Evolutionary conservation across 2,888 invertebrate genomes (phyloP).

Genomic region (Conomelus anceps): DNA sequence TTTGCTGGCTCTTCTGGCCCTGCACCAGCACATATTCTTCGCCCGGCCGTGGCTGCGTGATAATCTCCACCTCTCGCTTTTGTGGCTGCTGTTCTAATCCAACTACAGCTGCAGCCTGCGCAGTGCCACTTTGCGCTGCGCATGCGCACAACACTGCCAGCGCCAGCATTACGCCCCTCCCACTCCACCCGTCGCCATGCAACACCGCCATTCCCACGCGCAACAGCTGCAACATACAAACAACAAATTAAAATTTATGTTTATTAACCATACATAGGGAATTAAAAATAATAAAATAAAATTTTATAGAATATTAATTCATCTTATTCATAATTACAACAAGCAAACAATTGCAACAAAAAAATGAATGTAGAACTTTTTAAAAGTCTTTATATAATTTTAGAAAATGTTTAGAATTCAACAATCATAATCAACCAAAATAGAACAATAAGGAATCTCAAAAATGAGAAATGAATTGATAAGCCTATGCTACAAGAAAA

Average conservation of each 20-base stretch:
- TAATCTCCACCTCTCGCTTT: slow-evolving; percentile 50
- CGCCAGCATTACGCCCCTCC: not conserved
- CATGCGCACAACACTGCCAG: not conserved
- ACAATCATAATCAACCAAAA: no score
- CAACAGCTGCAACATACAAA: not conserved
- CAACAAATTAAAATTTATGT: not conserved
- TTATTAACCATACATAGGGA: no score
- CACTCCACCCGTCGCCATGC: not conserved
- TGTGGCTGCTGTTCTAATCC: not conserved
- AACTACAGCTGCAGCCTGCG: not conserved
- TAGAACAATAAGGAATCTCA: no score
- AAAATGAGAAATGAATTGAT: no score
- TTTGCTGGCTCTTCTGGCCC: slow-evolving; percentile 15
- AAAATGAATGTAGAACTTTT: no score
- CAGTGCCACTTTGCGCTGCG: not conserved
- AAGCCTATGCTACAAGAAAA: no score
- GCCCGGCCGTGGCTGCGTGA: slow-evolving; percentile 57
- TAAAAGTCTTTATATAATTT: no score
- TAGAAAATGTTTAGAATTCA: no score
- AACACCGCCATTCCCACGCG: not conserved
- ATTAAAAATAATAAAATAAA: no score
- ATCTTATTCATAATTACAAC: no score
- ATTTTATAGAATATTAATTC: no score
- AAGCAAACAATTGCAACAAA: no score
- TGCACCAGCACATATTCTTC: slow-evolving; percentile 61